Base-by-base conservation (phyloP, 2,797 vertebrate species). In the Poecilia picta region DNA sequence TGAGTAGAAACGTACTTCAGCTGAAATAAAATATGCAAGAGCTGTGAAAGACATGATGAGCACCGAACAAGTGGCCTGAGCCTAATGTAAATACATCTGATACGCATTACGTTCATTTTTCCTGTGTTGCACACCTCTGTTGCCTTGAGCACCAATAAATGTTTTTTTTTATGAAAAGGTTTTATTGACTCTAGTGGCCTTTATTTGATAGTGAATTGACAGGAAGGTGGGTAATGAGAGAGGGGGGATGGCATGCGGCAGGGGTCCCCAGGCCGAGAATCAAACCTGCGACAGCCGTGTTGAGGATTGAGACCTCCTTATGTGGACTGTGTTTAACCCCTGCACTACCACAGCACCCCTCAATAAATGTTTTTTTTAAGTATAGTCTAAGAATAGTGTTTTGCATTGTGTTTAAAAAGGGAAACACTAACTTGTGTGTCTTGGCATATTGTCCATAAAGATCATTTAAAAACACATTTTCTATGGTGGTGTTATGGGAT, bases 11-110 rank as follows among this genome's bases (percentile, higher is more conserved):
- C 73, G 47, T 90, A 86, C 85, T 92, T 87, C 76, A 77, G 59
- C 77, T 73, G 23, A 79, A 81, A 72, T 91, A 55, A 93, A 91
- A 91, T 88, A 94, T 93, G 89, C 84, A 93, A 75, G 47, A 91
- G 84, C 82, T 75, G 57, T 81, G 89, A 89, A 93, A 91, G 83
- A 88, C 81, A 84, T 86, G 79, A 88, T 76, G 87, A 88, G 53
- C 51, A 74, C 83, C 75, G 90, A 90, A 88, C 75, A 86, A 86
- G 57, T 79, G 74, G 74, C 75, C 78, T 49, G 36, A 80, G 74
- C 73, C 72, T 82, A 77, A 84, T 12, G 20, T 76, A 74, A 88
- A 83, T 79, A 83, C 66, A 53, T 88, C 45, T 71, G 77, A 84
- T 57, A 76, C 28, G 43, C 33, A 81, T 51, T n/a, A 13, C 45